Conservation (phyloP, 2,888 invertebrate species). For the Synergus umbraculus region DNA sequence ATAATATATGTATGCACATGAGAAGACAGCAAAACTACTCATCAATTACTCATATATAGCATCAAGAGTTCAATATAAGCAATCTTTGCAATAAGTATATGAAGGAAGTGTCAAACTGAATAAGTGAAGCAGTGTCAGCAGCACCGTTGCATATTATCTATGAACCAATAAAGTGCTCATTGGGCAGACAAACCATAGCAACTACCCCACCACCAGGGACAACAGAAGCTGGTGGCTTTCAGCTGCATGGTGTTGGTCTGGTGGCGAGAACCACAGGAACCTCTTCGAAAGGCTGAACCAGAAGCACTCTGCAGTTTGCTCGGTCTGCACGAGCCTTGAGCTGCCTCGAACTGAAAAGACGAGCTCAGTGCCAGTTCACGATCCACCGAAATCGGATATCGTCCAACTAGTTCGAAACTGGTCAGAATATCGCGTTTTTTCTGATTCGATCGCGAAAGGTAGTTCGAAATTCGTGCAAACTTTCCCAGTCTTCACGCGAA, state of each 20-base stretch:
- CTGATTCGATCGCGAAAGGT: not conserved
- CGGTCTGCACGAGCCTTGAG: conserved; percentile 24
- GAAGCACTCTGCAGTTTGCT: conserved; percentile 1
- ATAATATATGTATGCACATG: too few species aligned
- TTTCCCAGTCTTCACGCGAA: not conserved
- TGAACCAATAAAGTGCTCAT: conserved; percentile 8
- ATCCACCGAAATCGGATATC: conserved; percentile 17
- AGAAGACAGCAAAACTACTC: too few species aligned
- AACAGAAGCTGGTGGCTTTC: conserved; percentile 3
- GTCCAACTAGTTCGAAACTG: not conserved
- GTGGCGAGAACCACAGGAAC: conserved; percentile 5
- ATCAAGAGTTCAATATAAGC: too few species aligned
- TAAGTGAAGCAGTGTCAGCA: conserved; percentile 11
- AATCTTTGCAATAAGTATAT: not conserved
- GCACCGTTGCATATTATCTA: conserved; percentile 10
- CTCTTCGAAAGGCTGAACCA: conserved; percentile 7
- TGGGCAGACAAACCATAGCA: not conserved
- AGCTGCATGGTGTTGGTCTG: not conserved
- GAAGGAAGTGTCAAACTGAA: not conserved
- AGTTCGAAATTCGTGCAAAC: not conserved
- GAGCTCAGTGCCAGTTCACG: conserved; percentile 24
- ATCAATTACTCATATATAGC: too few species aligned
- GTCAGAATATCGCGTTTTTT: not conserved
- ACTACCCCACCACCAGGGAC: conserved; percentile 14
- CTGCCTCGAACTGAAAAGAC: conserved; percentile 3